A percentile compares a stretch with the other conserved stretches of the same genome.
Conservation (phyloP, 2,888 invertebrate genomes). For the Pomacea canaliculata region DNA sequence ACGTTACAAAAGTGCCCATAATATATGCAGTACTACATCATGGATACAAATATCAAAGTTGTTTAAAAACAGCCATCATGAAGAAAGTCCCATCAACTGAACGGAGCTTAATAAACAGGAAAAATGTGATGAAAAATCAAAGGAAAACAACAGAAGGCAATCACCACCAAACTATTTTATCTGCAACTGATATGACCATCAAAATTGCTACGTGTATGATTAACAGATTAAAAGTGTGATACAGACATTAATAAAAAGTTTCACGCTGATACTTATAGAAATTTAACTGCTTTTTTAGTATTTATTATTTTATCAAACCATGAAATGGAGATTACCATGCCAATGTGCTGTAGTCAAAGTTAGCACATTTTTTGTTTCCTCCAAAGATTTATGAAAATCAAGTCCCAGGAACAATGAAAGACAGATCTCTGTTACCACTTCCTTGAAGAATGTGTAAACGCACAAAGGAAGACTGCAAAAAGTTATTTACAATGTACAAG, state of each 20-base stretch:
- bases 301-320: no score
- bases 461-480: constrained; percentile 41
- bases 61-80: not conserved
- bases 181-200: no score
- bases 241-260: no score
- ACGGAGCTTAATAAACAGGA: not conserved
- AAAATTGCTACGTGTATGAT: no score
- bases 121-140: no score
- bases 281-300: not conserved
- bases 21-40: no score
- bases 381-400: constrained; percentile 47
- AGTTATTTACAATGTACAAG: not conserved
- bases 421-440: constrained; percentile 55
- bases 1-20: not conserved
- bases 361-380: constrained; percentile 44
- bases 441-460: constrained; percentile 55
- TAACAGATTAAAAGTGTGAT: no score
- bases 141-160: no score
- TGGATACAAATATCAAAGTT: no score
- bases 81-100: not conserved
- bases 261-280: no score
- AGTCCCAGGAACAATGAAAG: constrained; percentile 59
- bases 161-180: no score
- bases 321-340: constrained; percentile 52
- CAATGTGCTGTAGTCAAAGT: constrained; percentile 58